A percentile compares a stretch with the other conserved stretches of the same genome.
These are phyloP conservation scores for Lucilia cuprina DNA, from an alignment of 1,140 invertebrate species.

Conservation along the genomic window DNA sequence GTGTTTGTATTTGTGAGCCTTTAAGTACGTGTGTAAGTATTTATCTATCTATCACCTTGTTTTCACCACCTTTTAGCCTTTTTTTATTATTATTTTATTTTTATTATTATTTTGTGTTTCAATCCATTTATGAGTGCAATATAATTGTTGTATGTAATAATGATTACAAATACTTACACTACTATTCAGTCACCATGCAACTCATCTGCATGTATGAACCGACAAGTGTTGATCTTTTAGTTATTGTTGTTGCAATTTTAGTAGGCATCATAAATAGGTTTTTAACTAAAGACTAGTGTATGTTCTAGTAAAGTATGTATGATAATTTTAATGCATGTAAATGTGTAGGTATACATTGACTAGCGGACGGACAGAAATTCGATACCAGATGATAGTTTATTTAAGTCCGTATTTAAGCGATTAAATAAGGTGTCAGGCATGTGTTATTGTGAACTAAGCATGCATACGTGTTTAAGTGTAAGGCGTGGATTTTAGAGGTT, in stretches of 20 bases:
- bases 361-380: too few relatives aligned
- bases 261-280: neutral
- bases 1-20: too few relatives aligned
- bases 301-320: neutral
- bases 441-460: neutral
- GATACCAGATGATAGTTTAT: neutral
- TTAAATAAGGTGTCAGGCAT: neutral
- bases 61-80: conserved; percentile 20
- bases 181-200: too few relatives aligned
- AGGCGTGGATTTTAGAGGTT: conserved; percentile 26
- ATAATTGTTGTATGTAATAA: neutral
- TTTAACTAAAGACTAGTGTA: too few relatives aligned
- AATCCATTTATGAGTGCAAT: conserved; percentile 13
- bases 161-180: neutral
- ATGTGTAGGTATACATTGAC: too few relatives aligned
- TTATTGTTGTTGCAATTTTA: neutral
- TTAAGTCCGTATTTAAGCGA: neutral
- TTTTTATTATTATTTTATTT: conserved; percentile 2
- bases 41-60: conserved; percentile 13
- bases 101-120: neutral
- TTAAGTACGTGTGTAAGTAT: too few relatives aligned
- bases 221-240: conserved; percentile 18
- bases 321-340: too few relatives aligned
- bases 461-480: conserved; percentile 27
- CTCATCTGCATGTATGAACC: too few relatives aligned